Evolutionary conservation across 2,113 vertebrate genomes (phyloP).

Genomic region (Haemorhous mexicanus): DNA sequence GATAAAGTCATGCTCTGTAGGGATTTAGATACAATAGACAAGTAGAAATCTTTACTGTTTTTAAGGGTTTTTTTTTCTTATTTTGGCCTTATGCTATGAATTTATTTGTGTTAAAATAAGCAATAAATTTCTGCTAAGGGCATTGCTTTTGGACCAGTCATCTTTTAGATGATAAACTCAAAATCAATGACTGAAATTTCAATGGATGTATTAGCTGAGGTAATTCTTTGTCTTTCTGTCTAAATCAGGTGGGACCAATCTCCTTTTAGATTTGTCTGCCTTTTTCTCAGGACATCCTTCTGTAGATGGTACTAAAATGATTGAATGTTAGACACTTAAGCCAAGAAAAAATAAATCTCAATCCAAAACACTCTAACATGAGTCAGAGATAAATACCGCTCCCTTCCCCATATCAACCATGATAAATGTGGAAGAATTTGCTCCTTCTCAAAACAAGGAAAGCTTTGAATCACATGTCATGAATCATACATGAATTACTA

Average conservation of each 20-base stretch:
- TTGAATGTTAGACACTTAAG: not conserved
- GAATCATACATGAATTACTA: not conserved
- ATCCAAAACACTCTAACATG: not conserved
- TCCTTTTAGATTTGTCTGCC: not conserved
- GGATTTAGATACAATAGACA: not conserved
- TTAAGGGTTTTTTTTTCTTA: not conserved
- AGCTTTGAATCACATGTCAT: rapidly evolving
- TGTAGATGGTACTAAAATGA: not conserved
- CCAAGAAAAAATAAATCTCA: not conserved
- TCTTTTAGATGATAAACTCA: not conserved
- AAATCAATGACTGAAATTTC: not conserved
- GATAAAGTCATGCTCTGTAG: not conserved
- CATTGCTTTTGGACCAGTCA: not conserved
- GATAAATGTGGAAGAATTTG: not conserved
- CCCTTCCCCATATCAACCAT: not conserved
- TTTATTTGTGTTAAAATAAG: not conserved
- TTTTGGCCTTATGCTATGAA: not conserved
- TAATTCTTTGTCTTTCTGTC: not conserved
- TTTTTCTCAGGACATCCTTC: not conserved
- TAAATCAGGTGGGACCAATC: not conserved
- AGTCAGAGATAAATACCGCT: not conserved
- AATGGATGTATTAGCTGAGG: not conserved
- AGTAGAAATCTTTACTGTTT: not conserved
- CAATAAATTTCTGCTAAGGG: not conserved
- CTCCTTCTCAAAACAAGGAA: not conserved